phyloP scores from a whole-genome alignment of 2,888 invertebrate species.

The Halictus ligatus region DNA sequence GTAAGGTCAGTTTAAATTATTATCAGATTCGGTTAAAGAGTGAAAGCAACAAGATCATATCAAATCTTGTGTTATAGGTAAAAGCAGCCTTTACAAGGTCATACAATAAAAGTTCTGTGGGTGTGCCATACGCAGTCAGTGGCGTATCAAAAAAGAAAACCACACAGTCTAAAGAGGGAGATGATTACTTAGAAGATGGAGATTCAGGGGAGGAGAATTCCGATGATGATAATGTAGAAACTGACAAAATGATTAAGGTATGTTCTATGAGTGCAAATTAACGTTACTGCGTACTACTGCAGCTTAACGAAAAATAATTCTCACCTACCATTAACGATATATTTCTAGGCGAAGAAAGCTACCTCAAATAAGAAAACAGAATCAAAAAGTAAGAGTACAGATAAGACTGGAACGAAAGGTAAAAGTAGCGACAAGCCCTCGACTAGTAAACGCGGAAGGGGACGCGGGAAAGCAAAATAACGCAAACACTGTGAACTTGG shows the following conservation, averaged over 20 bases:
- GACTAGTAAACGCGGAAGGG: constrained; percentile 70
- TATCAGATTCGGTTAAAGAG: constrained; percentile 11
- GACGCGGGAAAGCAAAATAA: constrained; percentile 75
- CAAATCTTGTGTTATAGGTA: constrained; percentile 85
- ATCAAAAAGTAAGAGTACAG: constrained; percentile 51
- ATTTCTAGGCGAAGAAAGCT: constrained; percentile 74
- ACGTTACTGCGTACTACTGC: constrained; percentile 5
- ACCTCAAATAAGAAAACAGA: constrained; percentile 60
- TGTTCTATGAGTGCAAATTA: constrained; percentile 35
- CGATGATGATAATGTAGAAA: constrained; percentile 87
- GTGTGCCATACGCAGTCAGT: constrained; percentile 91
- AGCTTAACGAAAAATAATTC: not conserved
- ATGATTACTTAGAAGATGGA: constrained; percentile 83
- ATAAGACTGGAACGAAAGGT: constrained; percentile 59
- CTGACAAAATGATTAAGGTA: constrained; percentile 93
- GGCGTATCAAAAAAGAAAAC: constrained; percentile 87
- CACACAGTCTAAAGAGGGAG: constrained; percentile 79
- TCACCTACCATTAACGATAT: constrained; percentile 1
- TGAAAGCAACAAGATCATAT: not conserved
- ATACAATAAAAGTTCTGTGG: constrained; percentile 93
- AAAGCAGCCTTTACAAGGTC: constrained; percentile 97
- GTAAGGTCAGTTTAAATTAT: constrained; percentile 86
- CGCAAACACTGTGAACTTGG: constrained; percentile 14
- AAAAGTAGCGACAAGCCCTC: constrained; percentile 55
- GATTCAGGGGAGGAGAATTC: constrained; percentile 82